A percentile compares a stretch with the other conserved stretches of the same genome.
Evolutionary conservation across 2,888 invertebrate species (phyloP).

Genomic region (Rhodophaea formosa): DNA sequence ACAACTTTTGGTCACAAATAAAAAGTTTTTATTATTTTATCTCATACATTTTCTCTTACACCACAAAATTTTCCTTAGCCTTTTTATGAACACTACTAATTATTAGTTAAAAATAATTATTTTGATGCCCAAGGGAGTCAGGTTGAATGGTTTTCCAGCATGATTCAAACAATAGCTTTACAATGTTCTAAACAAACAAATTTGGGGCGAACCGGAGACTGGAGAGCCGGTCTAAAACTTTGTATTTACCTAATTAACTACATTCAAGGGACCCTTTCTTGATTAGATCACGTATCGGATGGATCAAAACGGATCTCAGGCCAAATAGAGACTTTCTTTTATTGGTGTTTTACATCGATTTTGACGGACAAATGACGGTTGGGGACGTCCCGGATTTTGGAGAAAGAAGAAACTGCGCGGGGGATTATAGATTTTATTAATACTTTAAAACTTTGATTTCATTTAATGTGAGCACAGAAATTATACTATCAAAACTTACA

Average conservation of each 20-base stretch:
- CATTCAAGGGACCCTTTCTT: slow-evolving; percentile 62
- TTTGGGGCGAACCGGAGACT: slow-evolving; percentile 38
- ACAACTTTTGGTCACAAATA: no score
- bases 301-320: slow-evolving; percentile 59
- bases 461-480: not conserved
- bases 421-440: not conserved
- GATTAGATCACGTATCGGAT: slow-evolving; percentile 71
- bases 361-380: slow-evolving; percentile 40
- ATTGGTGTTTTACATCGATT: slow-evolving; percentile 56
- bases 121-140: no score
- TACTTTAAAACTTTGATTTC: not conserved
- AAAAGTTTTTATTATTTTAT: no score
- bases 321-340: slow-evolving; percentile 67
- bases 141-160: not conserved
- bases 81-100: no score
- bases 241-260: slow-evolving; percentile 74
- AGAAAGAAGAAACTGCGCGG: not conserved
- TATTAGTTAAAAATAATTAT: no score
- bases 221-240: slow-evolving; percentile 49
- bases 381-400: slow-evolving; percentile 30
- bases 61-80: no score
- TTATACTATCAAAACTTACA: no score
- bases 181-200: slow-evolving; percentile 54
- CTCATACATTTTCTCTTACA: no score
- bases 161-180: slow-evolving; percentile 33